Evolutionary conservation across 2,888 invertebrate genomes (phyloP), one percentile per base, ranked within the genome.

Genomic region (Endomychus coccineus): DNA sequence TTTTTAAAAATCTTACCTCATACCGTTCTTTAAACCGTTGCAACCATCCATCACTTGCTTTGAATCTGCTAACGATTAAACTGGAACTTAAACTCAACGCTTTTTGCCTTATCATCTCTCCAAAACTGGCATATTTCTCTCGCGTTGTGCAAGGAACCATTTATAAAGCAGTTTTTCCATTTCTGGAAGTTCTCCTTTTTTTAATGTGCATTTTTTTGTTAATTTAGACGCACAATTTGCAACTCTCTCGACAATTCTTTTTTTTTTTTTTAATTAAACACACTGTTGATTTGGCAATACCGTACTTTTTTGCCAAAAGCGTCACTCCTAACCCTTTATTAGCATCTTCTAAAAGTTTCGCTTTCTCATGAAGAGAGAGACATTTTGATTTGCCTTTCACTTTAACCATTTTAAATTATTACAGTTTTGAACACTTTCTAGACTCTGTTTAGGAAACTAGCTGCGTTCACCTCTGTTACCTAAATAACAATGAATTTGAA

Each of bases 1-100:
- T 38, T 16, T 25, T 25, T 12, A 39, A 11, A 9, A 40, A 16
- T 12, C 37, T 4, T 3, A 39, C 27, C 6, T 34, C 40, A 37
- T 40, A 31, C n/a, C 40, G 19, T 7, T 16, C 15, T 40, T 42
- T 40, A 23, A 40, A 42, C 7, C 34, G 9, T 16, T 36, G 23
- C 14, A 42, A 19, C 36, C 40, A 40, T 3, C 34, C 43, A 19
- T 36, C 25, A 22, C 39, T 43, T 11, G 41, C 40, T 15, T 11
- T n/a, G n/a, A n/a, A n/a, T n/a, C n/a, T n/a, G n/a, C n/a, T n/a
- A n/a, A n/a, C n/a, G n/a, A n/a, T n/a, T n/a, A n/a, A n/a, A n/a
- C n/a, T n/a, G n/a, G n/a, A n/a, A n/a, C n/a, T n/a, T n/a, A n/a
- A n/a, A n/a, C n/a, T n/a, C n/a, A n/a, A n/a, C n/a, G n/a, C n/a